phyloP scores from a whole-genome alignment of 2,888 invertebrate genomes.

The Ypsolopha scabrella region DNA sequence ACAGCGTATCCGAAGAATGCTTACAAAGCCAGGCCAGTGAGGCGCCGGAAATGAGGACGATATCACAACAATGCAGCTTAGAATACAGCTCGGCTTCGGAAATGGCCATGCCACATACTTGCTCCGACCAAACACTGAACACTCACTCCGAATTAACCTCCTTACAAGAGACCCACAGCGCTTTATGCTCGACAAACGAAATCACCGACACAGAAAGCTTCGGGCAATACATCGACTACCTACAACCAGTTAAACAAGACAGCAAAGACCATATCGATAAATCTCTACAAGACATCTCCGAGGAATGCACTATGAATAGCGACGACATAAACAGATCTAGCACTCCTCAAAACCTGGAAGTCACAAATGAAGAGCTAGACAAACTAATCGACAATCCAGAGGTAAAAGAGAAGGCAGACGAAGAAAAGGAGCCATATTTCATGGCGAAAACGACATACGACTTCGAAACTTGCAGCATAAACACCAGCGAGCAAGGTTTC shows the following conservation, averaged over 20 bases:
- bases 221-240: conserved; percentile 58
- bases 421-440: conserved; percentile 50
- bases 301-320: conserved; percentile 59
- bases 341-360: conserved; percentile 36
- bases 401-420: conserved; percentile 45
- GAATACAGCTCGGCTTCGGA: conserved; percentile 76
- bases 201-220: conserved; percentile 65
- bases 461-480: conserved; percentile 58
- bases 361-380: conserved; percentile 34
- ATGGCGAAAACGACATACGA: conserved; percentile 56
- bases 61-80: conserved; percentile 78
- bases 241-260: conserved; percentile 49
- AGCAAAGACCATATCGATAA: conserved; percentile 45
- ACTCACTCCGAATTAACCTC: conserved; percentile 63
- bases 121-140: conserved; percentile 62
- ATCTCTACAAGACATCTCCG: conserved; percentile 57
- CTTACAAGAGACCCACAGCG: conserved; percentile 59
- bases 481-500: conserved; percentile 58
- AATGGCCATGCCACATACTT: conserved; percentile 62
- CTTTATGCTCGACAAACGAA: conserved; percentile 60
- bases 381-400: conserved; percentile 39
- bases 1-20: conserved; percentile 58
- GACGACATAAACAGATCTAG: conserved; percentile 46
- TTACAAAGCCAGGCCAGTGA: conserved; percentile 50
- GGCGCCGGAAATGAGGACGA: conserved; percentile 70